Base-by-base conservation (phyloP, 2,797 vertebrate species). In the Delichon dasypus region DNA sequence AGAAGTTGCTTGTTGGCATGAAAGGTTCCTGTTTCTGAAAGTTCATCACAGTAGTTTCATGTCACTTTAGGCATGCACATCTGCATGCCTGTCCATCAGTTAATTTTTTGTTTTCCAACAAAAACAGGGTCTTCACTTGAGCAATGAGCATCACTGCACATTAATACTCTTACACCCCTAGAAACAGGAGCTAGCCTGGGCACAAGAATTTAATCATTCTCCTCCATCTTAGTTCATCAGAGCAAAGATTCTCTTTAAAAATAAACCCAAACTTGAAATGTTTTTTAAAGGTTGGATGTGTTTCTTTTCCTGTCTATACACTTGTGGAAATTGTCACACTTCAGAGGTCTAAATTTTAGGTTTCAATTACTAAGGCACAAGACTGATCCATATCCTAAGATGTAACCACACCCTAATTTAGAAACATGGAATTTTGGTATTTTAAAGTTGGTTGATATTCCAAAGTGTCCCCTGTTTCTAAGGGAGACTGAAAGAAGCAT, bases 1-100 rank as follows among this genome's bases (percentile, higher is more conserved):
- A 95, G 80, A 95, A 95, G 80, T 86, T 86, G 93, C 82, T 96
- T 93, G 72, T 85, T 72, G n/a, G 27, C 88, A 90, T 62, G 25
- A 82, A 95, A 93, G 45, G 19, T 77, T 89, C 36, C 54, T 76
- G 2, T 90, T 18, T 73, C 80, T 87, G 77, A 64, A 88, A 90
- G 91, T 65, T 77, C 89, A 71, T 67, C 55, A 53, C 38, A 73
- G 70, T 87, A 87, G 45, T 53, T 50, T 90, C 22, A 3, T 91
- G 64, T 81, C 84, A 84, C 40, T 38, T 93, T 80, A 60, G 71
- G 61, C 25, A 45, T 85, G 61, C 25, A 45, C 83, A 44, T 51
- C 48, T 93, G 25, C 58, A 77, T 66, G 72, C 88, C 65, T 88
- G 55, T 42, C 38, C 74, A 67, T 90, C 76, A 55, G 70, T 93